Percentiles rank a stretch among this genome's conserved stretches.
phyloP scores from a whole-genome alignment of 2,888 invertebrate genomes.

The Andrena dorsata region DNA sequence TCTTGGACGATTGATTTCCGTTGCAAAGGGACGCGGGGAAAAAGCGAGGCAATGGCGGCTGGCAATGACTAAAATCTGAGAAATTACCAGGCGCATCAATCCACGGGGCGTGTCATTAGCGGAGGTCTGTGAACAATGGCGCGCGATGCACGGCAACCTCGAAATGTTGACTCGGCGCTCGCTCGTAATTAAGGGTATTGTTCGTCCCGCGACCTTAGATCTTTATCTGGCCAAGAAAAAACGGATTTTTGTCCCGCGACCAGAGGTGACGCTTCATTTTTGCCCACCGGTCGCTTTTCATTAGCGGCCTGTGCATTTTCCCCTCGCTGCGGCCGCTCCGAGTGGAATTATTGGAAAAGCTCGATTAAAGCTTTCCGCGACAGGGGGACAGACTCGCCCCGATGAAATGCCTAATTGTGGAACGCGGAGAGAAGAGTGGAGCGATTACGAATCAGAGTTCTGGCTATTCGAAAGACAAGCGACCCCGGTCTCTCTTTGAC shows the following conservation, averaged over 20 bases:
- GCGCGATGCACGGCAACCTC: slow-evolving; percentile 24
- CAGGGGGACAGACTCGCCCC: background rate
- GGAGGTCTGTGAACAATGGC: slow-evolving; percentile 47
- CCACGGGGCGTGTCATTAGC: slow-evolving; percentile 47
- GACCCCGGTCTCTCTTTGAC: too few relatives aligned
- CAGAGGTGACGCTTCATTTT: slow-evolving; percentile 10
- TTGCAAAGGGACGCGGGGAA: background rate
- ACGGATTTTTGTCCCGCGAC: slow-evolving; percentile 27
- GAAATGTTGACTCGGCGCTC: slow-evolving; percentile 57
- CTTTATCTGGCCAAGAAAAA: slow-evolving; percentile 27
- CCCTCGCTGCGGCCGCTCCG: background rate
- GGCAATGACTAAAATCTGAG: slow-evolving; percentile 32
- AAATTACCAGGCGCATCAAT: slow-evolving; percentile 40
- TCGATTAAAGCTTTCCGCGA: slow-evolving; percentile 25
- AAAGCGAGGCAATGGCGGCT: slow-evolving; percentile 21
- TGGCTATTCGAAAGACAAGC: too few relatives aligned
- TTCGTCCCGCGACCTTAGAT: slow-evolving; percentile 43
- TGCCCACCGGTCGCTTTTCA: slow-evolving; percentile 16
- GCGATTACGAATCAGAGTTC: background rate
- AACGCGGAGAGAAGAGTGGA: background rate
- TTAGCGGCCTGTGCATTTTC: slow-evolving; percentile 7
- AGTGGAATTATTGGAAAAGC: slow-evolving; percentile 40
- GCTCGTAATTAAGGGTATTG: slow-evolving; percentile 54
- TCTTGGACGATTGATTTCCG: slow-evolving; percentile 12
- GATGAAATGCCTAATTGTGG: slow-evolving; percentile 28